These are phyloP conservation scores for Danaus plexippus DNA, from an alignment of 1,140 invertebrate genomes.

Conservation along the genomic window DNA sequence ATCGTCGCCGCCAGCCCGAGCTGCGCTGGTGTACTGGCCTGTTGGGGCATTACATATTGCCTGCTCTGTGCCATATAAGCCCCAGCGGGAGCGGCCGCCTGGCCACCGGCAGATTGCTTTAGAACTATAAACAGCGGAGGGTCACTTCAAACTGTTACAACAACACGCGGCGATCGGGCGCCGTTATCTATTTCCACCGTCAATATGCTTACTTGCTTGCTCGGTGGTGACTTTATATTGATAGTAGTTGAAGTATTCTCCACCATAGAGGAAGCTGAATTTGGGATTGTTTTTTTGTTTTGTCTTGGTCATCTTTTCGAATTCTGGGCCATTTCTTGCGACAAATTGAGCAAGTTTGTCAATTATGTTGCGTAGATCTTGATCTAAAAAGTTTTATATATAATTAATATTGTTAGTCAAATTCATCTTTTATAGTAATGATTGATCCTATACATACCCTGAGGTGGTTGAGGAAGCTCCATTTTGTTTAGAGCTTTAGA, in stretches of 20 bases:
- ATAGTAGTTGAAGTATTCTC: conserved; percentile 96
- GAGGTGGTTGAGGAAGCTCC: conserved; percentile 56
- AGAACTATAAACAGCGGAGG: conserved; percentile 72
- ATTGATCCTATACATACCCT: conserved; percentile 29
- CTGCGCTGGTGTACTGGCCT: conserved; percentile 60
- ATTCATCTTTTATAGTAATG: conserved; percentile 2
- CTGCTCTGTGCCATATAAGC: conserved; percentile 70
- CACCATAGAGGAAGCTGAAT: conserved; percentile 97
- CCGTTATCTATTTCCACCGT: conserved; percentile 51
- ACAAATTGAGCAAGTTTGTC: conserved; percentile 99
- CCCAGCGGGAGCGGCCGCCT: conserved; percentile 61
- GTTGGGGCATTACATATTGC: conserved; percentile 72
- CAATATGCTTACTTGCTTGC: conserved; percentile 84
- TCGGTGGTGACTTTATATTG: conserved; percentile 94
- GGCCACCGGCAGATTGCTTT: conserved; percentile 70
- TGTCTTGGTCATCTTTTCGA: conserved; percentile 98
- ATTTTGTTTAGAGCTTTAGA: conserved; percentile 38
- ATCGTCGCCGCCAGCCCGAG: conserved; percentile 51
- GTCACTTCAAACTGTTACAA: conserved; percentile 66
- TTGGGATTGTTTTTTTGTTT: conserved; percentile 98
- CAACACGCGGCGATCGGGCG: conserved; percentile 49
- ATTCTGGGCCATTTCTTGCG: conserved; percentile 97
- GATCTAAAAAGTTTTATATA: conserved; percentile 75
- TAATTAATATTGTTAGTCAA: neutral
- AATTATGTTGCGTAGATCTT: conserved; percentile 95